Base-by-base conservation (phyloP, 2,113 vertebrate species). In the Suricata suricatta region DNA sequence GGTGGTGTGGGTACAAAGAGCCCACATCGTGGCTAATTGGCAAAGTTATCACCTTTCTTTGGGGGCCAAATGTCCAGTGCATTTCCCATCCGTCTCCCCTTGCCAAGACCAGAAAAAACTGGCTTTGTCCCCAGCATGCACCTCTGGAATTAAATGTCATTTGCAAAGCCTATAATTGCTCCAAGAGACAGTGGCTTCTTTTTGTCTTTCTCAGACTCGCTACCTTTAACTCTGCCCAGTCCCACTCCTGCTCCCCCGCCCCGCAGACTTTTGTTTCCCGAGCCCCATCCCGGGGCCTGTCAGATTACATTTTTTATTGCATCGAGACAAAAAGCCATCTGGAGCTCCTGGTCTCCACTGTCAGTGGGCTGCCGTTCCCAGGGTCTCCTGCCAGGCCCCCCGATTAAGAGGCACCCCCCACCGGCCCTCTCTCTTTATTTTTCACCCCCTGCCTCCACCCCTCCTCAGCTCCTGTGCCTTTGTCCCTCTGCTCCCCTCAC, bases 261-360 rank as follows among this genome's bases (percentile, higher is more conserved):
- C 57, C 52, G 11, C 60, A 93, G 92, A 54, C 97, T 98, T 69
- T 97, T 93, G 97, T 98, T 98, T 88, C 83, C 71, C 0, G 72
- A 97, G 97, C 96, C 98, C 95, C 97, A 96, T 88, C 38, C 97
- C 93, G 68, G 94, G 88, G 98, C 97, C 98, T 98, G 98, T 98
- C 98, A 98, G 98, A 96, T 98, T 95, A 90, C 15, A 97, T 98
- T 98, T 98, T 98, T 98, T 98, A 98, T 98, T 98, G 97, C 97
- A 38, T 95, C 21, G 92, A 99, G 97, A 68, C 81, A 79, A 98
- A 95, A 98, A 98, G 98, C 98, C 99, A 98, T 98, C 99, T 99
- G 99, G 98, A 98, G 98, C 96, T 94, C 95, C 96, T 92, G 83
- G 1, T 97, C 93, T 90, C 92, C 4, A 0, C 94, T 89, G 50